A percentile compares a stretch with the other conserved stretches of the same genome.
These are phyloP conservation scores for Aphaenogaster ashmeadi DNA, from an alignment of 1,140 invertebrate genomes.

Conservation along the genomic window DNA sequence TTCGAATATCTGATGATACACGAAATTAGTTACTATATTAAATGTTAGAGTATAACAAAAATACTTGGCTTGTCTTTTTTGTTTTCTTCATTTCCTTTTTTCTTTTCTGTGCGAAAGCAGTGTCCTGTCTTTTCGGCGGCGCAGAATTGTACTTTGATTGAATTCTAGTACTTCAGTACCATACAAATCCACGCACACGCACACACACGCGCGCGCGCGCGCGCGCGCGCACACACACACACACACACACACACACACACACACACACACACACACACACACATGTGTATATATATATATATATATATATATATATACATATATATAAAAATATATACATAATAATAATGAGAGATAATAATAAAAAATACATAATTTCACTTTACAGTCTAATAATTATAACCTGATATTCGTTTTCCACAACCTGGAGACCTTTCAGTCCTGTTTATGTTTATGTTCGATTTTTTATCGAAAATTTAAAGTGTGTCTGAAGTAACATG, in stretches of 20 bases:
- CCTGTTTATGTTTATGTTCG: conserved; percentile 66
- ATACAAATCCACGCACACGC: conserved; percentile 75
- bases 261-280: no score
- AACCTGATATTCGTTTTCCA: conserved; percentile 73
- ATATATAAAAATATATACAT: not conserved
- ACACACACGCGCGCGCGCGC: no score
- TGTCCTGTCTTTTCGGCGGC: conserved; percentile 64
- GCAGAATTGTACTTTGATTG: conserved; percentile 79
- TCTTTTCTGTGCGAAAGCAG: conserved; percentile 68
- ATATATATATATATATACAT: conserved; percentile 45
- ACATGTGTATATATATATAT: conserved; percentile 17
- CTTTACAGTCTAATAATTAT: conserved; percentile 72
- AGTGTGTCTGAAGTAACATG: not conserved
- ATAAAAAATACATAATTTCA: conserved; percentile 84
- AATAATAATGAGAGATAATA: conserved; percentile 70
- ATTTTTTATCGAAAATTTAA: not conserved
- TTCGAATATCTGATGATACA: conserved; percentile 80
- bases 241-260: no score
- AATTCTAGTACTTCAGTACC: conserved; percentile 82
- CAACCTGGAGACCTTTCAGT: conserved; percentile 65
- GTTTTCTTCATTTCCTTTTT: conserved; percentile 73
- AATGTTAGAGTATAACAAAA: conserved; percentile 71
- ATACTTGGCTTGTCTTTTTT: conserved; percentile 62
- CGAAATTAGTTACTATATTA: conserved; percentile 77
- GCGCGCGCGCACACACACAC: no score